phyloP scores from a whole-genome alignment of 2,797 vertebrate species.

The Sparus aurata region DNA sequence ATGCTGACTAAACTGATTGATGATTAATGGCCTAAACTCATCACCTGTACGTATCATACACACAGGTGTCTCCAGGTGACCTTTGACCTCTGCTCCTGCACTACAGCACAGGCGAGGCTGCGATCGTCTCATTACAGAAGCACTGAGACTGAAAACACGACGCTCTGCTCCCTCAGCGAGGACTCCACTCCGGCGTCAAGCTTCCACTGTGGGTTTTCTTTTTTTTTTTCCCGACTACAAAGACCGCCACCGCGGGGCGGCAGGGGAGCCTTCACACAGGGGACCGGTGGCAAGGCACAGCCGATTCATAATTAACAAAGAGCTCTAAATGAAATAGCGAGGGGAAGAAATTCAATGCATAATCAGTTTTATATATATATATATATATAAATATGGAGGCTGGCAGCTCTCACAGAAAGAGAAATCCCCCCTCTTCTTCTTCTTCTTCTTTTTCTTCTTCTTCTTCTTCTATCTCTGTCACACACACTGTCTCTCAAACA shows the following conservation, averaged over 20 bases:
- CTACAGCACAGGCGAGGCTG: neutral
- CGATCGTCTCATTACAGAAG: constrained; percentile 3
- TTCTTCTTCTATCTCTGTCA: constrained; percentile 4
- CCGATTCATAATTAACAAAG: constrained; percentile 61
- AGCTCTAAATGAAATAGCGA: constrained; percentile 45
- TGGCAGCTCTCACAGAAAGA: constrained; percentile 10
- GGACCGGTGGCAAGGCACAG: constrained; percentile 41
- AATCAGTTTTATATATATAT: constrained; percentile 40
- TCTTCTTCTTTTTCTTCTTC: neutral
- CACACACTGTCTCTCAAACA: constrained; percentile 7
- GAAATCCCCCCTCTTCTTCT: neutral
- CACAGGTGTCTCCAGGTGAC: constrained; percentile 15
- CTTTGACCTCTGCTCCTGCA: constrained; percentile 31
- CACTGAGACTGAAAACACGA: constrained; percentile 1
- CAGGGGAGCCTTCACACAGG: constrained; percentile 49
- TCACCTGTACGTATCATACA: neutral
- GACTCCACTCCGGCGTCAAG: constrained; percentile 1
- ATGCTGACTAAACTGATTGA: too few relatives aligned
- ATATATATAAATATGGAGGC: constrained; percentile 11
- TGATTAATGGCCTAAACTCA: too few relatives aligned
- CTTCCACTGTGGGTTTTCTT: constrained; percentile 2
- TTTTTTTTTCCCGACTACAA: constrained; percentile 44
- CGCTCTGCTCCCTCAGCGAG: neutral
- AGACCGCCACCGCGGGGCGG: constrained; percentile 36
- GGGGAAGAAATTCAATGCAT: constrained; percentile 5